Conservation (phyloP, 2,113 vertebrate genomes). For the Burhinus bistriatus region DNA sequence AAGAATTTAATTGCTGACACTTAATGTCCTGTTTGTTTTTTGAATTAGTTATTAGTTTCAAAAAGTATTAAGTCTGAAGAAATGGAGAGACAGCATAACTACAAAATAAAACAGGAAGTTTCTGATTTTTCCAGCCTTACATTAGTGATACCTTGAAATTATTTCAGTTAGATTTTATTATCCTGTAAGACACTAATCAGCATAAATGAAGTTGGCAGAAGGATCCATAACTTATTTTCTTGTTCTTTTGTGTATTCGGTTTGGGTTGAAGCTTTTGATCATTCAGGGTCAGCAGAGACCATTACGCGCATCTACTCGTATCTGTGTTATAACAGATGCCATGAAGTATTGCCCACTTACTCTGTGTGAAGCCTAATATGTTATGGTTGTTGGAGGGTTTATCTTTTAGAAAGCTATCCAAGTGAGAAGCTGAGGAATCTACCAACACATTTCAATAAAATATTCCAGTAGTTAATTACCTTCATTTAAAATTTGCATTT, state of each 20-base stretch:
- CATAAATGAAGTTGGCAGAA: neutral
- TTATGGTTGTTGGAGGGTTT: neutral
- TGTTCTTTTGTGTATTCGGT: neutral
- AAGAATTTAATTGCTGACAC: neutral
- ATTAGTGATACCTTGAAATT: neutral
- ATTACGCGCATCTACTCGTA: neutral
- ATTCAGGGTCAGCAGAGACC: neutral
- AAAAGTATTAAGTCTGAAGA: neutral
- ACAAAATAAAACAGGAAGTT: neutral
- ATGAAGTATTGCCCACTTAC: neutral
- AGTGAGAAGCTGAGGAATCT: neutral
- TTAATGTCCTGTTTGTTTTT: neutral
- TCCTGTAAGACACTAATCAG: neutral
- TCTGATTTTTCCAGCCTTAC: neutral
- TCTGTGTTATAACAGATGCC: neutral
- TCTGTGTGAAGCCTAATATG: neutral
- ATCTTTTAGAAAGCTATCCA: neutral
- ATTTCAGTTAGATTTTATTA: constrained; percentile 1
- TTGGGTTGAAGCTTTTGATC: neutral
- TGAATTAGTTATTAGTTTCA: neutral
- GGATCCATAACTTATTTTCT: neutral
- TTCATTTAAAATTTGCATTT: neutral
- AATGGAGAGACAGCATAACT: neutral
- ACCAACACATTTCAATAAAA: neutral
- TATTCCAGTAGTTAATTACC: neutral